Percentiles rank a stretch among this genome's conserved stretches.
phyloP scores from a whole-genome alignment of 1,140 invertebrate genomes.

The Lamellibrachia luymesi region DNA sequence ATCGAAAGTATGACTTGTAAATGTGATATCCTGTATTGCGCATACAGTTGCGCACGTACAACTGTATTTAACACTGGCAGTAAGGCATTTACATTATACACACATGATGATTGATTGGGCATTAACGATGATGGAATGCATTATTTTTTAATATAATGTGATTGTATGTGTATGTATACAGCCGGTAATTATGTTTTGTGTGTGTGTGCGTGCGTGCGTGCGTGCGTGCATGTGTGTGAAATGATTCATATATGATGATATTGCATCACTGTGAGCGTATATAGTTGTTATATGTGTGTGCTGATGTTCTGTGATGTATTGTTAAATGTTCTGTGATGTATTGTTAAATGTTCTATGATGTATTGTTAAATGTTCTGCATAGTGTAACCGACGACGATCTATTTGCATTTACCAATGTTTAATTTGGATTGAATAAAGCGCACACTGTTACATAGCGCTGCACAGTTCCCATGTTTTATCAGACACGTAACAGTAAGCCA shows the following conservation, averaged over 20 bases:
- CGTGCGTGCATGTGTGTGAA: neutral
- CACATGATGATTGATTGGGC: neutral
- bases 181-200: no score
- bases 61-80: neutral
- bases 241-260: neutral
- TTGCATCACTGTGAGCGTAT: neutral
- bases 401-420: neutral
- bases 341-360: neutral
- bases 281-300: neutral
- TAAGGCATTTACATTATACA: neutral
- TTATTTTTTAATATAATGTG: neutral
- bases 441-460: neutral
- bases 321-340: neutral
- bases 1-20: neutral
- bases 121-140: neutral
- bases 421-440: neutral
- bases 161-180: no score
- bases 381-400: neutral
- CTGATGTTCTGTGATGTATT: neutral
- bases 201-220: no score
- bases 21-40: neutral
- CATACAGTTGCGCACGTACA: neutral
- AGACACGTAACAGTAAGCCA: neutral
- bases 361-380: neutral
- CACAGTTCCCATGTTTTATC: neutral